Evolutionary conservation across 2,888 invertebrate genomes (phyloP).

Genomic region (Yponomeuta sedellus): DNA sequence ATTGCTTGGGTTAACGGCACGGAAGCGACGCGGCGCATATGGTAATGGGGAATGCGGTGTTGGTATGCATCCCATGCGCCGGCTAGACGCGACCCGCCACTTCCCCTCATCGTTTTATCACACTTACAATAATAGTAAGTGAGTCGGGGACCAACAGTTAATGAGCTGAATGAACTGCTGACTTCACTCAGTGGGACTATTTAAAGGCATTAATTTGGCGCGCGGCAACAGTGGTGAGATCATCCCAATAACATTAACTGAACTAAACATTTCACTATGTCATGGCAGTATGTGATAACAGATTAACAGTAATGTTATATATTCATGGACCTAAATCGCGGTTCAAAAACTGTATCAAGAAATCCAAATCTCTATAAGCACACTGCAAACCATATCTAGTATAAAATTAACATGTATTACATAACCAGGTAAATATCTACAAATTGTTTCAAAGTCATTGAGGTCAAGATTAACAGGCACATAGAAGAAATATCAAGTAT

Average conservation of each 20-base stretch:
- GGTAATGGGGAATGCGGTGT: not conserved
- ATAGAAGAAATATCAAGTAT: too few species aligned
- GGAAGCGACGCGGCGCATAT: not conserved
- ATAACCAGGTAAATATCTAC: too few species aligned
- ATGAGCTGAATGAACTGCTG: not conserved
- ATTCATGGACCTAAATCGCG: too few species aligned
- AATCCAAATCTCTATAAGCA: not conserved
- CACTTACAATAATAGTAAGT: not conserved
- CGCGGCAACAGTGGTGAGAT: not conserved
- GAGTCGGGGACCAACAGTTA: not conserved
- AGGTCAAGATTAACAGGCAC: too few species aligned
- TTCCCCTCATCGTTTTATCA: not conserved
- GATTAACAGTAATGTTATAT: too few species aligned
- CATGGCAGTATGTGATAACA: too few species aligned
- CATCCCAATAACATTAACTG: not conserved
- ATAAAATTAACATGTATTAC: too few species aligned
- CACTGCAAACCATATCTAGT: not conserved
- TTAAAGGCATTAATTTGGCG: not conserved
- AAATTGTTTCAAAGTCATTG: too few species aligned
- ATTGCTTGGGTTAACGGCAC: not conserved
- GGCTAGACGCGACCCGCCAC: not conserved
- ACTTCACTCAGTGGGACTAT: not conserved
- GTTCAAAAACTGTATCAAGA: too few species aligned
- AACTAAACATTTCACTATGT: not conserved
- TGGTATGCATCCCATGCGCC: not conserved